Base-by-base conservation (phyloP, 1,140 invertebrate species). In the Halictus rubicundus region DNA sequence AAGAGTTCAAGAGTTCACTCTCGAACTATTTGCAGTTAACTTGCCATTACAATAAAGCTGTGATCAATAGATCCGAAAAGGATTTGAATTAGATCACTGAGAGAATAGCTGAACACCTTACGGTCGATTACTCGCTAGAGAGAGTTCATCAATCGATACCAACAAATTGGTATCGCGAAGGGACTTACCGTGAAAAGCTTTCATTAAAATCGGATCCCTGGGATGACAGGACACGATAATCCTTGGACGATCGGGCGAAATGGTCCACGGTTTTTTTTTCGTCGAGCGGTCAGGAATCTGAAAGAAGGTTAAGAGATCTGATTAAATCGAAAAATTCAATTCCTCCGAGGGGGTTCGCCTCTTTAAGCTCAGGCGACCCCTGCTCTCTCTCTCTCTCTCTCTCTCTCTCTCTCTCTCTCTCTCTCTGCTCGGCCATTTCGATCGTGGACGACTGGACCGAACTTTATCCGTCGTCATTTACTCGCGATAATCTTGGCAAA, bases 181-280 rank as follows among this genome's bases (percentile, higher is more conserved):
- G 63, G 78, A 81, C 69, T 84, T 84, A 81, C 76, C 69, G 25
- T 57, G 57, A 78, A 74, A 85, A 61, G 82, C 84, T 84, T 84
- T 78, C 79, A 61, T 80, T 77, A 68, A 81, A 85, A 81, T 73
- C 75, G 83, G 60, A 76, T 84, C 25, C 25, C 49, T n/a, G 39
- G 63, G 65, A 72, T 68, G 73, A 76, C 65, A 68, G 64, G 10
- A 25, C 59, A 68, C 52, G 82, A 81, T 84, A 81, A 85, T 84
- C 82, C 60, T n/a, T n/a, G 42, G 52, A 27, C 64, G 42, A 78
- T 66, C 70, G 32, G 59, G n/a, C 46, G 23, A 37, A 64, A 75
- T 54, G 57, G 39, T 19, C 64, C 39, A n/a, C 25, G 23, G 80
- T 80, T 74, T 79, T 73, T 73, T 60, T 14, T 46, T 46, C 42